A percentile compares a stretch with the other conserved stretches of the same genome.
Evolutionary conservation across 1,140 invertebrate genomes (phyloP).

Genomic region (Heterodera carotae): DNA sequence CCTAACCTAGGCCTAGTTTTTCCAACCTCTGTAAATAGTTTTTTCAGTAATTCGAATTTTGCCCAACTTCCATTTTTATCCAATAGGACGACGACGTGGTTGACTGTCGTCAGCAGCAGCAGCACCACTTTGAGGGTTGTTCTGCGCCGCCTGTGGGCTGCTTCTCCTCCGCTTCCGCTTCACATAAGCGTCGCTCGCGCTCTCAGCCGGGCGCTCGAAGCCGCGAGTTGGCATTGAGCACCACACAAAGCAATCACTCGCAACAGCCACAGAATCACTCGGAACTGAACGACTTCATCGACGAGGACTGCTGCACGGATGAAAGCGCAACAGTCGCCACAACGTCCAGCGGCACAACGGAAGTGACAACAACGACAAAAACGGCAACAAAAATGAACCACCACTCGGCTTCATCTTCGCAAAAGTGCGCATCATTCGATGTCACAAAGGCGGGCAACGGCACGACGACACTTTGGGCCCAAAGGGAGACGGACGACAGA

Average conservation of each 20-base stretch:
- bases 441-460: not conserved
- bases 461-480: not conserved
- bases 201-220: constrained; percentile 19
- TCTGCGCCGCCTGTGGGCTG: no score
- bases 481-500: not conserved
- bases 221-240: not conserved
- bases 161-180: not conserved
- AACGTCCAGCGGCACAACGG: not conserved
- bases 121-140: not conserved
- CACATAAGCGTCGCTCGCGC: constrained; percentile 21
- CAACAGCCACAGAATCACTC: not conserved
- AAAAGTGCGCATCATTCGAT: not conserved
- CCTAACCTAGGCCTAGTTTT: no score
- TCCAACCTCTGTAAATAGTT: no score
- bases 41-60: no score
- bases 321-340: not conserved
- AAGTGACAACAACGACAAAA: not conserved
- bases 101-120: not conserved
- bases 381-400: not conserved
- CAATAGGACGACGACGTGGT: not conserved
- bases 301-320: constrained; percentile 20
- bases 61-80: no score
- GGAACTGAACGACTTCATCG: constrained; percentile 25
- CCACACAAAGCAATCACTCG: not conserved
- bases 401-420: not conserved